These are phyloP conservation scores for Apus apus DNA, from an alignment of 2,113 vertebrate genomes.

Conservation along the genomic window DNA sequence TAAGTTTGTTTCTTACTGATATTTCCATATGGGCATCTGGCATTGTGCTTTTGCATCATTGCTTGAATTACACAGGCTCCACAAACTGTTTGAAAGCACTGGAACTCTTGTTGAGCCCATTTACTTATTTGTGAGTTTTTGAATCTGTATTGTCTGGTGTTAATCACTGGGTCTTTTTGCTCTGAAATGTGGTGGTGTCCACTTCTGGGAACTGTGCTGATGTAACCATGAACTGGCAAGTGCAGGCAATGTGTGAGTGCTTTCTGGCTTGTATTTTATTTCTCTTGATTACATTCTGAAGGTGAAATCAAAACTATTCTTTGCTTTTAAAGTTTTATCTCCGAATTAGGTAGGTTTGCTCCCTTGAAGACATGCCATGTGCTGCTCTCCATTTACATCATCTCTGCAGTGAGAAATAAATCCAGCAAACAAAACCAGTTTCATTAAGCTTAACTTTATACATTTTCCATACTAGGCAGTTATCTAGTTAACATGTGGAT, in stretches of 20 bases:
- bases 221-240: neutral
- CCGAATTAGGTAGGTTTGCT: constrained; percentile 13
- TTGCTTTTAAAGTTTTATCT: neutral
- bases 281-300: constrained; percentile 35
- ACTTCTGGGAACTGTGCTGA: neutral
- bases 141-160: neutral
- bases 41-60: neutral
- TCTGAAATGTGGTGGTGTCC: neutral
- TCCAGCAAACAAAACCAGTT: neutral
- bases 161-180: neutral
- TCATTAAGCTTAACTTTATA: constrained; percentile 25
- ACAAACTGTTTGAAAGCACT: neutral
- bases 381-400: constrained; percentile 13
- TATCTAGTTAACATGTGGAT: constrained; percentile 52
- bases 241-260: neutral
- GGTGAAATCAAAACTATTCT: constrained; percentile 36
- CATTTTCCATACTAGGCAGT: constrained; percentile 31
- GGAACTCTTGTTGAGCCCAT: neutral
- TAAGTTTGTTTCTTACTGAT: neutral
- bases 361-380: neutral
- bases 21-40: neutral
- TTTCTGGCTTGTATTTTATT: constrained; percentile 39
- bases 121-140: neutral
- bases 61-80: neutral
- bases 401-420: constrained; percentile 27